These are phyloP conservation scores for Brachyistius frenatus DNA, from an alignment of 2,113 vertebrate genomes.

Conservation along the genomic window DNA sequence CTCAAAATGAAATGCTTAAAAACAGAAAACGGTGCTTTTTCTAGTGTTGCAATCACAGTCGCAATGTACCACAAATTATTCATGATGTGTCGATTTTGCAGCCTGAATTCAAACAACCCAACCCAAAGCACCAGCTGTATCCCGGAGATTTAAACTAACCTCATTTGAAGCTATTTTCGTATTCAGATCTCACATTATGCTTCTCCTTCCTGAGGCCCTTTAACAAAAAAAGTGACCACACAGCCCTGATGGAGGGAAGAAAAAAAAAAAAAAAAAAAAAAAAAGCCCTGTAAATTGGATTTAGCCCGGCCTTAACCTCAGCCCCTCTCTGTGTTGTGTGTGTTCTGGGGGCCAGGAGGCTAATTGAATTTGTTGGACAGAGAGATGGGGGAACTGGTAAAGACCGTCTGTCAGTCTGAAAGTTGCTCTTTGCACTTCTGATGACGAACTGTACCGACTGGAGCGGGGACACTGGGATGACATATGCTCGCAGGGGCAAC, in stretches of 20 bases:
- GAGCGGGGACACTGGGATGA: slow-evolving; percentile 43
- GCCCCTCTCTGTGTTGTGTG: slow-evolving; percentile 78
- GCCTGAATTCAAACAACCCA: not conserved
- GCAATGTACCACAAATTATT: too few relatives aligned
- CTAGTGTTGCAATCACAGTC: too few relatives aligned
- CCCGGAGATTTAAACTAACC: slow-evolving; percentile 21
- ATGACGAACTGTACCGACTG: slow-evolving; percentile 72
- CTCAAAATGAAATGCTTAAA: not conserved
- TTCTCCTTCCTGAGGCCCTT: slow-evolving; percentile 56
- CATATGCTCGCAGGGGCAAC: slow-evolving; percentile 49
- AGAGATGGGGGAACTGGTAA: slow-evolving; percentile 68
- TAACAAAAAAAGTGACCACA: slow-evolving; percentile 65
- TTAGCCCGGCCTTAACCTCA: slow-evolving; percentile 83
- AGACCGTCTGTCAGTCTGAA: slow-evolving; percentile 80
- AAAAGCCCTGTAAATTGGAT: slow-evolving; percentile 89
- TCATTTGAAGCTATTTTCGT: slow-evolving; percentile 55
- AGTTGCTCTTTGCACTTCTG: slow-evolving; percentile 78
- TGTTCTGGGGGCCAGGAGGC: slow-evolving; percentile 81
- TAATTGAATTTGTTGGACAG: slow-evolving; percentile 85
- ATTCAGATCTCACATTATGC: slow-evolving; percentile 52
- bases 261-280: slow-evolving; percentile 18
- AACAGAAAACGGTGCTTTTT: not conserved
- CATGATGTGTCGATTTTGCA: not conserved
- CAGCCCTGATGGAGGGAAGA: slow-evolving; percentile 44
- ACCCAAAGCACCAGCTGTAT: not conserved